These are phyloP conservation scores for Heloderma charlesbogerti DNA, from an alignment of 2,113 vertebrate species.

Conservation along the genomic window DNA sequence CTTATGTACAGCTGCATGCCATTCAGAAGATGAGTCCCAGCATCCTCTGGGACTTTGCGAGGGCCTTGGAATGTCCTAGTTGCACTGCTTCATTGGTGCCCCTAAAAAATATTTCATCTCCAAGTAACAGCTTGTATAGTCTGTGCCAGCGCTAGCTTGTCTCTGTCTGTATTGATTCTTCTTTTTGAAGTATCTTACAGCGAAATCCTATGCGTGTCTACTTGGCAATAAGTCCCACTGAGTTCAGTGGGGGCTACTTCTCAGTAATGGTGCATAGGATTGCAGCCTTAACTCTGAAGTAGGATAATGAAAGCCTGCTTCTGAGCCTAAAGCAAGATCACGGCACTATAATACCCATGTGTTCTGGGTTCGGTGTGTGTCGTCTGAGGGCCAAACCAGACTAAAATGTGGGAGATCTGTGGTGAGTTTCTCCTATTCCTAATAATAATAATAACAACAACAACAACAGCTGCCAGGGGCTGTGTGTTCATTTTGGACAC, in stretches of 20 bases:
- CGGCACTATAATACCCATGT: neutral
- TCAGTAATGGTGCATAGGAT: neutral
- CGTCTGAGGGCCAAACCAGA: neutral
- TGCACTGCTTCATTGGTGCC: neutral
- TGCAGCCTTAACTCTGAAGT: neutral
- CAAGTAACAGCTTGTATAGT: too few relatives aligned
- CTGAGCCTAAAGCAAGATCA: neutral
- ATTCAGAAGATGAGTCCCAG: neutral
- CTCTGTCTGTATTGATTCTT: too few relatives aligned
- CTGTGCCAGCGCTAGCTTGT: too few relatives aligned
- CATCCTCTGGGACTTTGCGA: neutral
- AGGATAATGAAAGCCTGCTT: neutral
- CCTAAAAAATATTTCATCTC: neutral
- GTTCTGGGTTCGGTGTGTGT: neutral
- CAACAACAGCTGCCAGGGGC: neutral
- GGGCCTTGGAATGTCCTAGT: too few relatives aligned
- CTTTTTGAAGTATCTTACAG: too few relatives aligned
- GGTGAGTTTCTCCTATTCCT: neutral
- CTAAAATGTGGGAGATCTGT: neutral
- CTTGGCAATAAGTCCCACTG: neutral
- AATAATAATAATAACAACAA: neutral
- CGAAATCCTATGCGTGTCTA: neutral
- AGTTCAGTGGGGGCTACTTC: neutral
- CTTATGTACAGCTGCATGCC: neutral
- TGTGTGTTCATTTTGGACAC: neutral